Evolutionary conservation across 1,140 invertebrate genomes (phyloP), one percentile per base, ranked within the genome.

Genomic region (Heliconius melpomene): DNA sequence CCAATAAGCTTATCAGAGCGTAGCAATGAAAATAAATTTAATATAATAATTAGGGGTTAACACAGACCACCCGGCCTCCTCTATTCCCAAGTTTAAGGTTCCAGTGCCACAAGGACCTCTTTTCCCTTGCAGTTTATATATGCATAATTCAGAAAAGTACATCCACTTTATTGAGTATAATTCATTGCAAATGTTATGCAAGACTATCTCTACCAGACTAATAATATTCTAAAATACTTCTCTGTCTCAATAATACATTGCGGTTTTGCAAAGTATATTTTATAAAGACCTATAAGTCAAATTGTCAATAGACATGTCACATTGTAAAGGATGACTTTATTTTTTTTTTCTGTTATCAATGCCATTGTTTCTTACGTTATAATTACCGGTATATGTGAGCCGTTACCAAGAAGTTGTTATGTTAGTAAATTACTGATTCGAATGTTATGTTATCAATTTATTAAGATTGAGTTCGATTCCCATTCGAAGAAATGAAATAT

Each of bases 171-270:
- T 26, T 29, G 11, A 8, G 26, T 66, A n/a, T 9, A 66, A 29
- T 66, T 66, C 23, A 66, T 57, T 66, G 60, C 60, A 29, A 29
- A 66, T 66, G n/a, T 66, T 66, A 66, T 66, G 23, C 60, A 66
- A 66, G 26, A 26, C 26, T 2, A 3, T 29, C 60, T 66, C 8
- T 66, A 66, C 60, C 9, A 29, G 3, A 23, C 11, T 66, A 18
- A 29, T 26, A 26, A 11, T 6, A 29, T 5, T 57, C 18, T 20
- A 57, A 57, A 23, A 9, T 57, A 23, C 7, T 18, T 66, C 11
- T 66, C 8, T 23, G 23, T 29, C 26, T 29, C n/a, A 26, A 26
- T 16, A 16, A 29, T 66, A 66, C 26, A 66, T 66, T 66, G 60
- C 60, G 23, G 60, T 29, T 66, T 29, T 29, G 23, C 60, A 1